Evolutionary conservation across 2,113 vertebrate species (phyloP), one percentile per base, ranked within the genome.

Genomic region (Scatophagus argus): DNA sequence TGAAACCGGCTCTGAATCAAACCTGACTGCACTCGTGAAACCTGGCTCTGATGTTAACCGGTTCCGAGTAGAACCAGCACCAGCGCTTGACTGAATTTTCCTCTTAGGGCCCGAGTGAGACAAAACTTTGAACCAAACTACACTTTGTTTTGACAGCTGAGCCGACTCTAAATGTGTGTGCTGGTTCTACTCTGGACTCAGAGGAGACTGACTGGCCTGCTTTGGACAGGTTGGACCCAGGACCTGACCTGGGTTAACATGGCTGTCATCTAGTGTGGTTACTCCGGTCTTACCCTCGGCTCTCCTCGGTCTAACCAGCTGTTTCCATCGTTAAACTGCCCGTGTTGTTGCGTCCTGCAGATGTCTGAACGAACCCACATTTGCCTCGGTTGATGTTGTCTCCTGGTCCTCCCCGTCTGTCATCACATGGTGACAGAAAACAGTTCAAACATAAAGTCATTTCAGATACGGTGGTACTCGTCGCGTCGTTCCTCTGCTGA

Each of bases 1-100:
- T 49, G 25, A 60, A 29, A n/a, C n/a, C n/a, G n/a, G 43, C 41
- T 62, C 41, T 2, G 0, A 10, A 38, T 29, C 16, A 16, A 4
- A 16, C 29, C 27, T 5, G 23, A 51, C 23, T 46, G 25, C 10
- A 71, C 41, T 32, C 41, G 19, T 41, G n/a, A 38, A 27, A 66
- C 59, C 63, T 77, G 80, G 69, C 73, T 84, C 70, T 83, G 38
- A 71, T 47, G 60, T 70, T 27, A 19, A 39, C 59, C 25, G n/a
- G 10, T 36, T 85, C 34, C 5, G 9, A 34, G 4, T 44, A 3
- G 80, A 77, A 62, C 60, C 78, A 74, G 54, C 25, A 13, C 51
- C 62, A 10, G 32, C 11, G 23, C n/a, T n/a, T n/a, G n/a, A n/a
- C n/a, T n/a, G n/a, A n/a, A n/a, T n/a, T 43, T 58, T 55, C 46